Conservation (phyloP, 2,113 vertebrate genomes). For the Gasterosteus nipponicus region DNA sequence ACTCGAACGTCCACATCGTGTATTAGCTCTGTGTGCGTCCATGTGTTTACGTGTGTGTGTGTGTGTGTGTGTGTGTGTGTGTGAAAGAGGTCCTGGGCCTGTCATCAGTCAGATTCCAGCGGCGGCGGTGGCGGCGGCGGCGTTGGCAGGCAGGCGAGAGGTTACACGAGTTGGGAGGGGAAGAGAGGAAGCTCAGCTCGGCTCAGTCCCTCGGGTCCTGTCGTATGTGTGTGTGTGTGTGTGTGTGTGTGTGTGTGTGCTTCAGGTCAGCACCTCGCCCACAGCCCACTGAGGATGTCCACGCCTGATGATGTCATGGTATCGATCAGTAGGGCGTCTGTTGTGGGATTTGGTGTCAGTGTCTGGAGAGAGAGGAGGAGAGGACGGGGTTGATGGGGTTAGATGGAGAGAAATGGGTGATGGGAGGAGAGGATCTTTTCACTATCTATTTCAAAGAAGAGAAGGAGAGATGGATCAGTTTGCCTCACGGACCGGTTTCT, state of each 20-base stretch:
- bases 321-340: constrained; percentile 76
- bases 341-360: constrained; percentile 74
- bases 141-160: constrained; percentile 49
- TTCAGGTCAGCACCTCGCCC: constrained; percentile 65
- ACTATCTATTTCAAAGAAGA: background rate
- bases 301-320: constrained; percentile 77
- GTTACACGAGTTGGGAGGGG: constrained; percentile 22
- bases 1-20: constrained; percentile 70
- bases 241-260: constrained; percentile 22
- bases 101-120: constrained; percentile 70
- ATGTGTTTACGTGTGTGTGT: constrained; percentile 51
- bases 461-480: background rate
- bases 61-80: constrained; percentile 20
- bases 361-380: constrained; percentile 51
- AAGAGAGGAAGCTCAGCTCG: constrained; percentile 42
- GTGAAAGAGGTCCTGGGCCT: constrained; percentile 57
- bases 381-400: constrained; percentile 7
- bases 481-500: no score
- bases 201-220: constrained; percentile 47
- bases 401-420: constrained; percentile 1
- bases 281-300: constrained; percentile 67
- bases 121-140: constrained; percentile 2
- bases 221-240: constrained; percentile 22
- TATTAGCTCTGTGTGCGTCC: constrained; percentile 53
- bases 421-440: background rate